Base-by-base conservation (phyloP, 2,797 vertebrate species). In the Megalops cyprinoides region DNA sequence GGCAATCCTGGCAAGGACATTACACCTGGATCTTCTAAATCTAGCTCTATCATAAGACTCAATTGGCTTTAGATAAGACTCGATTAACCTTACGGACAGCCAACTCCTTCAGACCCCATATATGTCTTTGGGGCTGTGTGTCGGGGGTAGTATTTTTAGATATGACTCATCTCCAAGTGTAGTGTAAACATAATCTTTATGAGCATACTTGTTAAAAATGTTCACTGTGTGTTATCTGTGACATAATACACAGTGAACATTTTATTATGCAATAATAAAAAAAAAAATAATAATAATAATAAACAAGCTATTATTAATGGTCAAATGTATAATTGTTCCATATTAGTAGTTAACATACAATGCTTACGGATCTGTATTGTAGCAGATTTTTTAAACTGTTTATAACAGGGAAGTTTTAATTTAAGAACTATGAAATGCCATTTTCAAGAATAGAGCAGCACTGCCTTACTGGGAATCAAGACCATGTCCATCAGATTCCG, bases 131-230 rank as follows among this genome's bases (percentile, higher is more conserved):
- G 87, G 85, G 89, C 83, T 77, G 84, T 86, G 84, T 87, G 88
- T 93, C 81, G 51, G 25, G 18, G 12, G 20, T 56, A 76, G 84
- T 93, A 93, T 93, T 94, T 92, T 92, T 93, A 93, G 92, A 87
- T 85, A 85, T 88, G 89, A 90, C 85, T 93, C 92, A 91, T 88
- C 83, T 79, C 86, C 85, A 87, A 87, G n/a, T 18, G 9, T 86
- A 85, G 86, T 87, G 86, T 88, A 87, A 90, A 89, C 81, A 49
- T 88, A 71, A 91, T 89, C 87, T 87, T 88, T 81, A 85, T 90
- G 89, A 92, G 85, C 86, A 80, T 84, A 87, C 86, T 83, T 81
- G 84, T 88, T 89, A n/a, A n/a, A n/a, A n/a, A n/a, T n/a, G n/a
- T n/a, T n/a, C n/a, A n/a, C n/a, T n/a, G n/a, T n/a, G n/a, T n/a